Evolutionary conservation across 2,888 invertebrate species (phyloP), one percentile per base, ranked within the genome.

Genomic region (Caenorhabditis drosophilae): DNA sequence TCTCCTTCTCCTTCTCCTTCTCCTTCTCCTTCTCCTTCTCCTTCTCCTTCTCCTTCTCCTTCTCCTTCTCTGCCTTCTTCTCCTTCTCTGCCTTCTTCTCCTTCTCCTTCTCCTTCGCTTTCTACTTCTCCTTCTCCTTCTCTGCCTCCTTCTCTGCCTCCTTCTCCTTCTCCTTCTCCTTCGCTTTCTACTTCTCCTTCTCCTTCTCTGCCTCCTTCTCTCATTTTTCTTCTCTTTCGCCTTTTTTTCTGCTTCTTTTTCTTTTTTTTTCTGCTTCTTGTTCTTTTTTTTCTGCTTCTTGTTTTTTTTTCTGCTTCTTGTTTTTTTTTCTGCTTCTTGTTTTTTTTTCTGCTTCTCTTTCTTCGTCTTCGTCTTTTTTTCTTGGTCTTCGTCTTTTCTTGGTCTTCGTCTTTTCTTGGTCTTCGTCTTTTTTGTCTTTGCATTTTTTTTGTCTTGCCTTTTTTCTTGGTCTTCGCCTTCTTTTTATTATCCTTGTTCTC

Each of bases 31-130:
- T n/a, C n/a, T n/a, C n/a, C n/a, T n/a, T n/a, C n/a, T n/a, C n/a
- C n/a, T 42, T 42, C 42, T 42, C 25, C 42, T 42, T 23, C 25
- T 42, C 25, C 25, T 23, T 40, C 27, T 50, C 16, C 41, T 27
- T 48, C 4, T 26, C 18, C 23, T 52, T 31, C 23, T 18, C 26
- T 34, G 15, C 41, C 25, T 26, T 51, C 44, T 45, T 25, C 22
- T 42, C 36, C 36, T 35, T 54, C 46, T 42, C 44, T 16, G n/a
- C n/a, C n/a, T n/a, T 44, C 27, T 51, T 51, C 46, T 36, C 23
- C 41, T 47, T 55, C 38, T 36, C 36, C 20, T 49, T 48, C 20
- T 49, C 16, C 42, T 47, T 50, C 31, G 41, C 16, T 15, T 44
- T 45, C 50, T 42, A 47, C 16, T 58, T 58, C 36, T 45, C 27